A percentile compares a stretch with the other conserved stretches of the same genome.
Evolutionary conservation across 1,140 invertebrate genomes (phyloP).

Genomic region (Pachypeltis micranthus): DNA sequence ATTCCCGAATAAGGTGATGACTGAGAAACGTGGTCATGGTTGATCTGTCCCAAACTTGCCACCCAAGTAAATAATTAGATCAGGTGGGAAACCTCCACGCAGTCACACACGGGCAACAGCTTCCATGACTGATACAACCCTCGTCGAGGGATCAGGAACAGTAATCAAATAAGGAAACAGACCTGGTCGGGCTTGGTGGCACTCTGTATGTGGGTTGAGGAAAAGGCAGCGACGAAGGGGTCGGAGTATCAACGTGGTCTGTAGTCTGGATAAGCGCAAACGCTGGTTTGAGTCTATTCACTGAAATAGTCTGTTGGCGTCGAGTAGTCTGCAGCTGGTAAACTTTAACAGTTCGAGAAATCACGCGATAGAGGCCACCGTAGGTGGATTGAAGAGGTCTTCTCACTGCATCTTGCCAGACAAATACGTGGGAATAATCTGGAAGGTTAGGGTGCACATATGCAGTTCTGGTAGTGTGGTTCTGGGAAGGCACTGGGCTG

Average conservation of each 20-base stretch:
- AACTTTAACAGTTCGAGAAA: background rate
- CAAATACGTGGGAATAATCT: background rate
- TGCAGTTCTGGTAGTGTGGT: too few relatives aligned
- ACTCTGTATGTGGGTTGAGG: background rate
- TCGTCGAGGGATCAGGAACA: too few relatives aligned
- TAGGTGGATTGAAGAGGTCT: background rate
- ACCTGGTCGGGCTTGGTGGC: background rate
- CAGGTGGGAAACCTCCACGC: too few relatives aligned
- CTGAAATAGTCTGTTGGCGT: background rate
- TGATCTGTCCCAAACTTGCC: too few relatives aligned
- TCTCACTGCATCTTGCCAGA: background rate
- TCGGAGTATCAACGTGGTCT: background rate
- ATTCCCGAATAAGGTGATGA: too few relatives aligned
- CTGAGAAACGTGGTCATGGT: too few relatives aligned
- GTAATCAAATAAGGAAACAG: too few relatives aligned
- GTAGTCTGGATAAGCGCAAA: background rate
- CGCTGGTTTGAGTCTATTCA: background rate
- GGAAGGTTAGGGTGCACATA: too few relatives aligned
- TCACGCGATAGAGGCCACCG: background rate
- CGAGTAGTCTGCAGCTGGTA: background rate
- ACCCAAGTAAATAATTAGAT: too few relatives aligned
- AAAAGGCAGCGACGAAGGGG: background rate
- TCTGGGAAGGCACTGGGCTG: too few relatives aligned
- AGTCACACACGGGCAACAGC: too few relatives aligned
- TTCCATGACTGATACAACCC: too few relatives aligned